A percentile compares a stretch with the other conserved stretches of the same genome.
Conservation (phyloP, 2,888 invertebrate species). For the Aricia artaxerxes region DNA sequence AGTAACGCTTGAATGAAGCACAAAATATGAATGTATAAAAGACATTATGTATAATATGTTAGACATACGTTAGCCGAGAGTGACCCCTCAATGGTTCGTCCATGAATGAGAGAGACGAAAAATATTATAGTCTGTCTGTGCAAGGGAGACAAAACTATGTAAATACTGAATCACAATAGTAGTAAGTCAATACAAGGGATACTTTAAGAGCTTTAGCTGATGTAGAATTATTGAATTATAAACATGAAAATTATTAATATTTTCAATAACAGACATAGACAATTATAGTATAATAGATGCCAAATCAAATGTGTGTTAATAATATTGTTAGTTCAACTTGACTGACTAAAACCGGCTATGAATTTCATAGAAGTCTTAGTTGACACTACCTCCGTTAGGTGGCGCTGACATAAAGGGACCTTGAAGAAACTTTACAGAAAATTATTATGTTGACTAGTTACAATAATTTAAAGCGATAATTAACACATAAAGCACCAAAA, state of each 20-base stretch:
- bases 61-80: not conserved
- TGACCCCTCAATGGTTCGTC: conserved; percentile 14
- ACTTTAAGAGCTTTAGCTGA: not conserved
- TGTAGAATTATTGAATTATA: not conserved
- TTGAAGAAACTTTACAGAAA: no score
- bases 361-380: no score
- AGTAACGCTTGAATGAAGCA: not conserved
- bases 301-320: no score
- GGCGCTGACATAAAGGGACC: no score
- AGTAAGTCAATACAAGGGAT: conserved; percentile 17
- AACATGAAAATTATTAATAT: not conserved
- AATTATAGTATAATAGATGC: not conserved
- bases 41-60: not conserved
- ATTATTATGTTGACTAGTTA: no score
- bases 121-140: not conserved
- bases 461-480: no score
- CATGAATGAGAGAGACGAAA: not conserved
- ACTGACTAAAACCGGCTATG: no score
- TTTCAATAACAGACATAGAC: not conserved
- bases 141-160: not conserved
- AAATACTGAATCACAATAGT: not conserved
- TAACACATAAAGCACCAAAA: no score
- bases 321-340: no score
- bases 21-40: conserved; percentile 1
- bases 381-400: no score